phyloP scores from a whole-genome alignment of 2,797 vertebrate genomes.

The Oryzias dopingdopingensis region DNA sequence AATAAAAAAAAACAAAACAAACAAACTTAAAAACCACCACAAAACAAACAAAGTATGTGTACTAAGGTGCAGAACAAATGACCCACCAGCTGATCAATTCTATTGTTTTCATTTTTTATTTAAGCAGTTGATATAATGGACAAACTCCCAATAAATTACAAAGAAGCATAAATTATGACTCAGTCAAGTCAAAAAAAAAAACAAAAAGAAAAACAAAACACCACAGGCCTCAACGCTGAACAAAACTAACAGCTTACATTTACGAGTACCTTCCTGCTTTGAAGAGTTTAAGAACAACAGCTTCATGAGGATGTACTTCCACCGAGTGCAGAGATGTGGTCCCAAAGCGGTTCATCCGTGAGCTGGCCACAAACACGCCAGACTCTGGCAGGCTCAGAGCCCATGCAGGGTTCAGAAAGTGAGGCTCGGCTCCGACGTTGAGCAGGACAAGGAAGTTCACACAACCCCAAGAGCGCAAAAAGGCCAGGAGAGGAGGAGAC shows the following conservation, averaged over 20 bases:
- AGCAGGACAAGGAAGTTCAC: slow-evolving; percentile 74
- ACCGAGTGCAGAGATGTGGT: slow-evolving; percentile 49
- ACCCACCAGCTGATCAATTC: too few relatives aligned
- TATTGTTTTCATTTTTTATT: too few relatives aligned
- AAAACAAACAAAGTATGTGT: too few relatives aligned
- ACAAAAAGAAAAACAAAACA: not conserved
- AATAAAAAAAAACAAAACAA: too few relatives aligned
- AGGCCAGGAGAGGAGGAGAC: slow-evolving; percentile 61
- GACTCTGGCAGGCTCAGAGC: slow-evolving; percentile 56
- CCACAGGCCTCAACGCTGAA: not conserved
- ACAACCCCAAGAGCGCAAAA: slow-evolving; percentile 78
- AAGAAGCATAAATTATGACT: not conserved
- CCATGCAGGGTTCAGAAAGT: slow-evolving; percentile 57
- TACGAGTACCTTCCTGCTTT: slow-evolving; percentile 60
- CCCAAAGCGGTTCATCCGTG: slow-evolving; percentile 68
- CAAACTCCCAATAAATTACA: not conserved
- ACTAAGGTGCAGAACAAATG: too few relatives aligned
- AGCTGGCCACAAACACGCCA: slow-evolving; percentile 72
- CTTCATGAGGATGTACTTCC: slow-evolving; percentile 68
- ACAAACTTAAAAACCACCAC: too few relatives aligned
- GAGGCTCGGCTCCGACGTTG: slow-evolving; percentile 60
- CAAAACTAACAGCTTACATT: not conserved
- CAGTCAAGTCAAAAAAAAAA: not conserved
- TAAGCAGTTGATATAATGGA: too few relatives aligned
- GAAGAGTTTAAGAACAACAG: slow-evolving; percentile 77